Base-by-base conservation (phyloP, 1,140 invertebrate species). In the Cotesia chilonis region DNA sequence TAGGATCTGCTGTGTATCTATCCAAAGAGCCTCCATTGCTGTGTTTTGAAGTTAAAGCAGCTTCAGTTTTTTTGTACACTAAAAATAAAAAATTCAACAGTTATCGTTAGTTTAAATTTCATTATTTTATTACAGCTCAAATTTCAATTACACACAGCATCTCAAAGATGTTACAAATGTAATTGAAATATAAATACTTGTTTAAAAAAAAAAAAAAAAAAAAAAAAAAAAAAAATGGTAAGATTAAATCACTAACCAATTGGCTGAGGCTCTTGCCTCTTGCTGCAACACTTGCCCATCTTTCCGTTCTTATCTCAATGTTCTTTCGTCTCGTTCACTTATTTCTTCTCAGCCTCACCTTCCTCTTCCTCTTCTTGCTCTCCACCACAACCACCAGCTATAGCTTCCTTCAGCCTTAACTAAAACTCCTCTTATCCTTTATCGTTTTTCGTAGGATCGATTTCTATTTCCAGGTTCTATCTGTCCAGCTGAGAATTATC, bases 1-100 rank as follows among this genome's bases (percentile, higher is more conserved):
- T 94, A 20, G 92, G 92, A 87, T 94, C 93, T 52, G 92, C 92
- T 1, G 92, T 92, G 80, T 94, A 94, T 74, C 92, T 89, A 75
- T 92, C 92, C 84, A 93, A 90, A 71, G 91, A 91, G 60, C 90
- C 91, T 54, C 91, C 91, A 83, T 91, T 90, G 78, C 88, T 89
- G 77, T 89, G 88, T 77, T 90, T 89, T 41, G 88, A 88, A 72
- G 86, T 88, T 79, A 92, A 89, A n/a, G 87, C 88, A 17, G 87
- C 82, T 68, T 92, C 91, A 74, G 91, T 90, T 80, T 90, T 90
- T 83, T 92, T 92, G 80, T 91, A 91, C 71, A 90, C 90, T 83
- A 88, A 82, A 82, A 85, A 28, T 28, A 88, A 73, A 70, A 37
- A 63, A 51, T 20, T 41, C 47, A 20, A 65, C 5, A 47, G 60